Base-by-base conservation (phyloP, 2,797 vertebrate species). In the Adrianichthys oophorus region DNA sequence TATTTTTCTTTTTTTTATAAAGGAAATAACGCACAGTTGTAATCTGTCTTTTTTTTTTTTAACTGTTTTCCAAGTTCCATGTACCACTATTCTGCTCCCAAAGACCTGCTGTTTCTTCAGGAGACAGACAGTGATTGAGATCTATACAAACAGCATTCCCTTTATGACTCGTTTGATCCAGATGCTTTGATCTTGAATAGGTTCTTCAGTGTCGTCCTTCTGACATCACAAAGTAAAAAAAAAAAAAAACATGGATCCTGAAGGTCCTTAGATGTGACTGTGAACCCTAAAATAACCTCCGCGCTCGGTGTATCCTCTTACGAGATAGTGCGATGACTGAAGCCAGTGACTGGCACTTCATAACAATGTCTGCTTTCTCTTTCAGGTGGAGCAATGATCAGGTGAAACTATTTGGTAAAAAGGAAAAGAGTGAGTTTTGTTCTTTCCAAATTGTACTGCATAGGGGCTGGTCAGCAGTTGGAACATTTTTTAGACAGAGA, bases 151-250 rank as follows among this genome's bases (percentile, higher is more conserved):
- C 66, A 52, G 41, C 2, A 21, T 46, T 64, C 48, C 48, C 55
- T 70, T 68, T 66, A 50, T 50, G 69, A 60, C 59, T 48, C 65
- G 77, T 89, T 87, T 89, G 85, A 87, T 85, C 80, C 75, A 42
- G 29, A 45, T 2, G 44, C 84, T 87, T 89, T 89, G 76, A 89
- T 87, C 83, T 79, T 63, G 62, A 70, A 85, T 51, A 81, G 77
- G 84, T 86, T 80, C 77, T 80, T 88, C 68, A 79, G 78, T 71
- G 82, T 85, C 77, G 44, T 73, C 65, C 67, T 48, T 78, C 55
- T 77, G 77, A 83, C 52, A 44, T 59, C 64, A 52, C 66, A 65
- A 84, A 84, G 61, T n/a, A 26, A 26, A 5, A 26, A 29, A 26
- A 26, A 32, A 32, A 63, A 80, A 80, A 85, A 81, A 4, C 82